These are phyloP conservation scores for Phainopepla nitens DNA, from an alignment of 2,113 vertebrate genomes.

Conservation along the genomic window DNA sequence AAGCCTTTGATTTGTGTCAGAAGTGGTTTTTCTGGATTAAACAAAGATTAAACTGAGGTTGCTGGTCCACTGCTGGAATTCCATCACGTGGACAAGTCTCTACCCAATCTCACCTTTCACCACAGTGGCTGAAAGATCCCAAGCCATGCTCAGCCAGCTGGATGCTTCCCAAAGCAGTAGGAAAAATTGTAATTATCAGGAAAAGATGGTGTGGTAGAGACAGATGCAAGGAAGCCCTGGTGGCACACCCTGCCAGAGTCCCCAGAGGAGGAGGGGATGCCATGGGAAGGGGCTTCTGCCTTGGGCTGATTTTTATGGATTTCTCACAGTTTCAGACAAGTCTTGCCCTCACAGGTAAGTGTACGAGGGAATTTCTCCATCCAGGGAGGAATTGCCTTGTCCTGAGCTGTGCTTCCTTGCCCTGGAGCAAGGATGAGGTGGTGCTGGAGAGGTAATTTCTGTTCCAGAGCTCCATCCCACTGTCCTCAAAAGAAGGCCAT, in stretches of 20 bases:
- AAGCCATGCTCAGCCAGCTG: not conserved
- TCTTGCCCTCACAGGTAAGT: not conserved
- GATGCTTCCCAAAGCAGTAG: not conserved
- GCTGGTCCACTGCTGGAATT: not conserved
- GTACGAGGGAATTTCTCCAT: not conserved
- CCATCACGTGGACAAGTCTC: not conserved
- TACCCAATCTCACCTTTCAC: not conserved
- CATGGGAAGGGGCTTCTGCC: not conserved
- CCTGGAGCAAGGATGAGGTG: not conserved
- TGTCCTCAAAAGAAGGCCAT: fast-evolving
- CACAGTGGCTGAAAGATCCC: not conserved
- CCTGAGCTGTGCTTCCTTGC: not conserved
- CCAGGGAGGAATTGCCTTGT: not conserved
- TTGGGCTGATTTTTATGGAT: not conserved
- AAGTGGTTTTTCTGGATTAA: not conserved
- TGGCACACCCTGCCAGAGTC: not conserved
- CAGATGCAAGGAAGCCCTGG: not conserved
- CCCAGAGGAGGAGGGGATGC: not conserved
- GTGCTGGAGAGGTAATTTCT: not conserved
- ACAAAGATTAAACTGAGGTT: not conserved
- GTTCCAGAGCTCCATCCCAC: not conserved
- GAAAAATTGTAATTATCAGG: not conserved
- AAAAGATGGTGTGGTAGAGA: not conserved
- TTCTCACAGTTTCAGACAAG: not conserved
- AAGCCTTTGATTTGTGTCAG: not conserved